These are phyloP conservation scores for Trypoxylus dichotomus DNA, from an alignment of 1,140 invertebrate species.

Conservation along the genomic window DNA sequence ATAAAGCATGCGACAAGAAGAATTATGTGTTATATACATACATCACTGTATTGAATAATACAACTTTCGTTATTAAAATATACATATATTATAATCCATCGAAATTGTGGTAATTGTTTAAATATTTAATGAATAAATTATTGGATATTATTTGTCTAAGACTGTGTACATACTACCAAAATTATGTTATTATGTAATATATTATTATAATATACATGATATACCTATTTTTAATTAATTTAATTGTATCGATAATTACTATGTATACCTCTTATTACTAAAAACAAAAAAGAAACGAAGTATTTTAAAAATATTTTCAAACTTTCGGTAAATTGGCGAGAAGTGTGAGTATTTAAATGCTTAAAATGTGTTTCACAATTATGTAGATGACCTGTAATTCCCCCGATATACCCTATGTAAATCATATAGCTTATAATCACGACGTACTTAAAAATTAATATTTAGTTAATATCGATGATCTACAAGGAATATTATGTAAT, in stretches of 20 bases:
- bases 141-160: constrained; percentile 25
- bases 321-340: neutral
- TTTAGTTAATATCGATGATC: too few species aligned
- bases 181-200: constrained; percentile 13
- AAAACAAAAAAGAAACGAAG: neutral
- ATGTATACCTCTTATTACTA: constrained; percentile 14
- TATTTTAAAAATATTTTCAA: constrained; percentile 17
- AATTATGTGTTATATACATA: neutral
- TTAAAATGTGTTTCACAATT: neutral
- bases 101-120: constrained; percentile 4
- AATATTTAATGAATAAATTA: constrained; percentile 21
- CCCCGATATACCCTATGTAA: too few species aligned
- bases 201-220: constrained; percentile 3
- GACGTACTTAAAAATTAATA: too few species aligned
- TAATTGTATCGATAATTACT: constrained; percentile 9
- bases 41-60: neutral
- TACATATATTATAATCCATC: constrained; percentile 7
- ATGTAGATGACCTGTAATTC: too few species aligned
- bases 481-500: too few species aligned
- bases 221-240: constrained; percentile 8
- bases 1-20: neutral
- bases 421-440: too few species aligned
- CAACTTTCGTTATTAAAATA: constrained; percentile 4
- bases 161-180: constrained; percentile 21
- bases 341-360: constrained; percentile 1